These are phyloP conservation scores for Xenopus laevis DNA, from an alignment of 2,113 vertebrate genomes.

Conservation along the genomic window DNA sequence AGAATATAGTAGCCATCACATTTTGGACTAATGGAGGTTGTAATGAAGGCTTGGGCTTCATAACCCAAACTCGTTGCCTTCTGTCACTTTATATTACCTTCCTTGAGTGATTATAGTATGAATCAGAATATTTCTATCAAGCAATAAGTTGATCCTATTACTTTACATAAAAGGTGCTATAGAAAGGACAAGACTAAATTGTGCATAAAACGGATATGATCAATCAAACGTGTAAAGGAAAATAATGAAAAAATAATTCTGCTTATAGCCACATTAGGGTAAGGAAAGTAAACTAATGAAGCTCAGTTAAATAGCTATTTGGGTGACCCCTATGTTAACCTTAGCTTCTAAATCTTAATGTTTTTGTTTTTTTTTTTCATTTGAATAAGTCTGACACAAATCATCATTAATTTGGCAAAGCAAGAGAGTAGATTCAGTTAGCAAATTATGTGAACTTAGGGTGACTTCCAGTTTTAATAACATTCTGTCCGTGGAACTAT, in stretches of 20 bases:
- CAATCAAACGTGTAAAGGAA: slow-evolving; percentile 34
- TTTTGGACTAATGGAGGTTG: slow-evolving; percentile 37
- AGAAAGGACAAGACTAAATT: slow-evolving; percentile 18
- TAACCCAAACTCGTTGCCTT: slow-evolving; percentile 33
- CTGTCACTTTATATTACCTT: slow-evolving; percentile 45
- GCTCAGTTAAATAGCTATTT: slow-evolving; percentile 2
- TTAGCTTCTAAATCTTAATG: slow-evolving; percentile 17
- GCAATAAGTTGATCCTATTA: slow-evolving; percentile 33
- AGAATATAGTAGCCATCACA: slow-evolving; percentile 14
- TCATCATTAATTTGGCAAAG: slow-evolving; percentile 13
- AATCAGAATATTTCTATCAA: slow-evolving; percentile 36
- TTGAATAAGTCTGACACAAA: no score
- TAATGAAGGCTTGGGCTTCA: slow-evolving; percentile 45
- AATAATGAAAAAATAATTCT: slow-evolving; percentile 37
- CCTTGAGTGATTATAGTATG: slow-evolving; percentile 28
- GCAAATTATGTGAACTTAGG: slow-evolving; percentile 12
- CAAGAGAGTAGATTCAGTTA: background rate
- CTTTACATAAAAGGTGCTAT: slow-evolving; percentile 15
- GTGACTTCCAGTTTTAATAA: background rate
- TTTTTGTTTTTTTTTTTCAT: slow-evolving; percentile 7
- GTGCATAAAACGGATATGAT: slow-evolving; percentile 34
- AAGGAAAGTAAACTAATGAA: slow-evolving; percentile 34
- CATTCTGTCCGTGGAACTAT: background rate
- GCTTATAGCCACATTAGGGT: slow-evolving; percentile 23
- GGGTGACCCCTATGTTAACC: slow-evolving; percentile 23